A percentile compares a stretch with the other conserved stretches of the same genome.
Evolutionary conservation across 1,140 invertebrate genomes (phyloP).

Genomic region (Contarinia nasturtii): DNA sequence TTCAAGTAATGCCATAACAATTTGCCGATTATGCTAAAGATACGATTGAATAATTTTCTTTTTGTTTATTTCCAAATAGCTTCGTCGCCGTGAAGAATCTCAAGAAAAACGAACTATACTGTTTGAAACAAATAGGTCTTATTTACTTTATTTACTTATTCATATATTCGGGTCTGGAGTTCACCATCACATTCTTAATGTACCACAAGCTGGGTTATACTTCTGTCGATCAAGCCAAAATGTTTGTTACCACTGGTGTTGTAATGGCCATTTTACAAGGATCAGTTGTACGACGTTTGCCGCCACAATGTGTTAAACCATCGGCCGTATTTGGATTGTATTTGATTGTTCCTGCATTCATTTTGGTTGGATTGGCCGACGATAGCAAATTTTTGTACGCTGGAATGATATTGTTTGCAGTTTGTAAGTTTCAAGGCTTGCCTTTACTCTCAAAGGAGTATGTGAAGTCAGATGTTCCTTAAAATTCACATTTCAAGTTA

Average conservation of each 20-base stretch:
- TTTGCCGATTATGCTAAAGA: too few species aligned
- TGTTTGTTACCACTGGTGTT: conserved; percentile 83
- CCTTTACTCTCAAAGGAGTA: background rate
- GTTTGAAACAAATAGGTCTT: conserved; percentile 53
- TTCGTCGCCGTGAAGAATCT: conserved; percentile 41
- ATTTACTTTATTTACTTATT: conserved; percentile 94
- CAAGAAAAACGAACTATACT: conserved; percentile 31
- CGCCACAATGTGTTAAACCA: conserved; percentile 51
- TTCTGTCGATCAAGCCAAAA: conserved; percentile 92
- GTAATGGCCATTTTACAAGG: conserved; percentile 90
- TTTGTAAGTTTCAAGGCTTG: conserved; percentile 62
- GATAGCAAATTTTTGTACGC: conserved; percentile 38
- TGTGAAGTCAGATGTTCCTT: background rate
- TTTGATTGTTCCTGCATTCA: conserved; percentile 73
- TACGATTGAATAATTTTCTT: conserved; percentile 4
- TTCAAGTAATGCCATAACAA: background rate
- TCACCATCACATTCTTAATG: conserved; percentile 92
- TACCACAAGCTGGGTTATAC: conserved; percentile 82
- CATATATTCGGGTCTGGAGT: conserved; percentile 92
- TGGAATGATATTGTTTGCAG: conserved; percentile 72
- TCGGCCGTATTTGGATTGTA: conserved; percentile 61
- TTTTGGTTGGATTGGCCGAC: conserved; percentile 57
- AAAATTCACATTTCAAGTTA: too few species aligned
- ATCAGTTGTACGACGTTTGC: conserved; percentile 60
- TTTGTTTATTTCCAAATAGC: conserved; percentile 21